Conservation (phyloP, 2,888 invertebrate genomes). For the Deilephila elpenor region DNA sequence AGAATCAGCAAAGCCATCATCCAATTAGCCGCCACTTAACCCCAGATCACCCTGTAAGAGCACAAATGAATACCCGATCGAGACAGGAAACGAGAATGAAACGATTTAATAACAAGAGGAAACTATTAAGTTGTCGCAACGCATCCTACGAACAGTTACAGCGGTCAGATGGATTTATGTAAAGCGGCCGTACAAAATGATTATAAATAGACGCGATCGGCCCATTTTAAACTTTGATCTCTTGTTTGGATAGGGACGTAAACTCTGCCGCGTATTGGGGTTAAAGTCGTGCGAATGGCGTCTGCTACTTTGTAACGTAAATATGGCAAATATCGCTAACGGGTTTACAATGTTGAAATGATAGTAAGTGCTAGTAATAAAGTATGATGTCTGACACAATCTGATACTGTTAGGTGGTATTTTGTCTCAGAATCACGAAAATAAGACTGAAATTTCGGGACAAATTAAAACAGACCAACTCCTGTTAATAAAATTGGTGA, state of each 20-base stretch:
- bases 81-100: slow-evolving; percentile 55
- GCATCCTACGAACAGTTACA: slow-evolving; percentile 66
- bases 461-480: too few relatives aligned
- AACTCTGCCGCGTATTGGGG: background rate
- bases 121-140: slow-evolving; percentile 79
- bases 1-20: background rate
- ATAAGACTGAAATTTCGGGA: too few relatives aligned
- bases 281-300: slow-evolving; percentile 23
- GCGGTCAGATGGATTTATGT: slow-evolving; percentile 73
- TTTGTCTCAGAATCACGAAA: too few relatives aligned
- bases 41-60: background rate
- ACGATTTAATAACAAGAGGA: slow-evolving; percentile 69
- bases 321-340: too few relatives aligned
- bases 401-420: too few relatives aligned
- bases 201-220: slow-evolving; percentile 60
- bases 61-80: slow-evolving; percentile 37
- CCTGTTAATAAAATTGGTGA: too few relatives aligned
- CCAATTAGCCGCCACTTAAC: background rate
- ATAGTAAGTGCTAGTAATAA: too few relatives aligned
- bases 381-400: too few relatives aligned
- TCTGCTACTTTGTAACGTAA: too few relatives aligned
- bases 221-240: slow-evolving; percentile 34
- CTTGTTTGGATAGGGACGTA: slow-evolving; percentile 12
- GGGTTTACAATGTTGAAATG: too few relatives aligned
- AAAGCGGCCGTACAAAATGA: slow-evolving; percentile 42